phyloP scores from a whole-genome alignment of 2,113 vertebrate genomes.

The Poecilia latipinna region DNA sequence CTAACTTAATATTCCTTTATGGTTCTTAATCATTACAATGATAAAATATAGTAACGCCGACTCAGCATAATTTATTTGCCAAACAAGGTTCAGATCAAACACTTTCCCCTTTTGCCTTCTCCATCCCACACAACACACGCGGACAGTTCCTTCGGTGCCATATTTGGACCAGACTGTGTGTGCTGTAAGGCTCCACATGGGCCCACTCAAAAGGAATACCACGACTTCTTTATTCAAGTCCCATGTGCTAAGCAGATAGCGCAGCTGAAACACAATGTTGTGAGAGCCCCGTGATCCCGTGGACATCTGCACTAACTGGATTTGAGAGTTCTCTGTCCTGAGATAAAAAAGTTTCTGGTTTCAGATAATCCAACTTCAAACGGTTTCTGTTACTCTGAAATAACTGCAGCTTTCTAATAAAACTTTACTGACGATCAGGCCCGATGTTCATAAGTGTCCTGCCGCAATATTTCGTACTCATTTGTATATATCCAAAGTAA shows the following conservation, averaged over 20 bases:
- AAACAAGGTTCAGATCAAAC: background rate
- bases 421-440: background rate
- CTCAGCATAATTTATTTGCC: background rate
- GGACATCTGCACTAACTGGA: background rate
- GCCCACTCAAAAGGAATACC: conserved; percentile 19
- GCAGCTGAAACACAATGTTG: background rate
- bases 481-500: background rate
- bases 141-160: background rate
- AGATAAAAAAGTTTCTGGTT: background rate
- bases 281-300: background rate
- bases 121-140: background rate
- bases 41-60: background rate
- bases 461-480: background rate
- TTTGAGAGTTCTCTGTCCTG: background rate
- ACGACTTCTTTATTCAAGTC: conserved; percentile 24
- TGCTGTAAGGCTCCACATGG: background rate
- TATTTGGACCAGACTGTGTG: background rate
- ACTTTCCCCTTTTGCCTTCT: background rate
- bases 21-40: background rate
- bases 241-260: conserved; percentile 31
- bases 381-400: background rate
- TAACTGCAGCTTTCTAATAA: background rate
- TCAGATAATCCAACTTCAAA: background rate
- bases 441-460: background rate
- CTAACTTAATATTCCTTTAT: no score